Percentiles rank a stretch among this genome's conserved stretches.
Evolutionary conservation across 2,888 invertebrate genomes (phyloP).

Genomic region (Pseudococcus jackbeardsleyi): DNA sequence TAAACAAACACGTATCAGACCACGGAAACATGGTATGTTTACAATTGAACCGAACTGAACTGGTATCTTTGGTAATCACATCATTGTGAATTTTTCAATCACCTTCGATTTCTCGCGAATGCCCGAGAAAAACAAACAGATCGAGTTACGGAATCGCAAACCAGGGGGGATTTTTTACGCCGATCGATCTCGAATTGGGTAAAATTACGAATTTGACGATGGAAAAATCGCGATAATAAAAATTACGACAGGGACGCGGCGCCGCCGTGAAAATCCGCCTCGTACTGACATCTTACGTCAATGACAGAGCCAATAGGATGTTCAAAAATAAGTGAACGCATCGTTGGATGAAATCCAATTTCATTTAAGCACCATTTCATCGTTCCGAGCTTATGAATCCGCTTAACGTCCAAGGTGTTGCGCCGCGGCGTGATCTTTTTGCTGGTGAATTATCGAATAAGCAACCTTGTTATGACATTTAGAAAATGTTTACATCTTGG

Average conservation of each 20-base stretch:
- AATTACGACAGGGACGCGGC: not conserved
- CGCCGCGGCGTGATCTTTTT: not conserved
- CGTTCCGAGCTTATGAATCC: constrained; percentile 29
- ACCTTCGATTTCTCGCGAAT: not conserved
- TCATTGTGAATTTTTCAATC: not conserved
- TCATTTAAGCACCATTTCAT: constrained; percentile 55
- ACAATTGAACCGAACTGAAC: not conserved
- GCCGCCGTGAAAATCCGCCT: not conserved
- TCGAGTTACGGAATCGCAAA: not conserved
- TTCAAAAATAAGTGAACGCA: constrained; percentile 63
- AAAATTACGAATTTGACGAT: constrained; percentile 6
- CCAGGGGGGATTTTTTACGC: not conserved
- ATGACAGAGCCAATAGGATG: constrained; percentile 59
- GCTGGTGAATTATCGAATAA: constrained; percentile 39
- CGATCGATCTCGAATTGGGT: not conserved
- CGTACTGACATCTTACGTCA: constrained; percentile 58
- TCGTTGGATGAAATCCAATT: constrained; percentile 59
- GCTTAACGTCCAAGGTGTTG: constrained; percentile 37
- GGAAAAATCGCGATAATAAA: not conserved
- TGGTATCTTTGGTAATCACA: not conserved
- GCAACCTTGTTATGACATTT: constrained; percentile 49
- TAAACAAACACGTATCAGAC: constrained; percentile 64
- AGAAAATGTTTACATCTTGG: constrained; percentile 37
- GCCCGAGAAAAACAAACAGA: not conserved
- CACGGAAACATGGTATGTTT: constrained; percentile 64